Conservation (phyloP, 2,797 vertebrate species). For the Spheniscus humboldti region DNA sequence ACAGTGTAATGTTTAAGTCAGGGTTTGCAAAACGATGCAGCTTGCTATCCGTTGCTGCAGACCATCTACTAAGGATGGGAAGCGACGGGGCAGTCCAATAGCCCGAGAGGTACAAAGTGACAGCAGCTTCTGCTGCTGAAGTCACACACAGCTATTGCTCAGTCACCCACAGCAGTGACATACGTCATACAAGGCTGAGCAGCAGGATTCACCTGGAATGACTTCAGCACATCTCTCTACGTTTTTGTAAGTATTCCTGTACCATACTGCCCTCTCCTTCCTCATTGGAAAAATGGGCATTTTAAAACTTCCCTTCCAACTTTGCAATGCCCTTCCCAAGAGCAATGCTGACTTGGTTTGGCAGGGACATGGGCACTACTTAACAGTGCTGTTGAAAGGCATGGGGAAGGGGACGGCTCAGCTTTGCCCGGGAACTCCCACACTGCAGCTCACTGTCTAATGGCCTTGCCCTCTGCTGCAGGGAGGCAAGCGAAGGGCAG, state of each 20-base stretch:
- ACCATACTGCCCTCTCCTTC: neutral
- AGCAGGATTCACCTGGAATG: neutral
- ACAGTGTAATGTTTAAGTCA: neutral
- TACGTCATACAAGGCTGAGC: neutral
- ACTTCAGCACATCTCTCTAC: neutral
- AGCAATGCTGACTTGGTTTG: neutral
- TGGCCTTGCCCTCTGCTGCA: neutral
- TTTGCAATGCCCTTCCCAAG: too few species aligned
- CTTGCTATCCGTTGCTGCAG: neutral
- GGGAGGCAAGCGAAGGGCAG: neutral
- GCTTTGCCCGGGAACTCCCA: neutral
- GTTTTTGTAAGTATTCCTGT: neutral
- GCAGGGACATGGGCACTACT: neutral
- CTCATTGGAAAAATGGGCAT: fast-evolving
- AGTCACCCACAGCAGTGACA: neutral
- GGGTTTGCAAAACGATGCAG: neutral
- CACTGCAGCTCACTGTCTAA: neutral
- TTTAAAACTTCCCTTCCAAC: neutral
- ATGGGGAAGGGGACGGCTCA: fast-evolving
- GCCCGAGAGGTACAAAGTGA: neutral
- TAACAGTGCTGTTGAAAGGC: neutral
- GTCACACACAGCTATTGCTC: neutral
- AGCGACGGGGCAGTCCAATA: fast-evolving
- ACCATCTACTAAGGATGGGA: neutral
- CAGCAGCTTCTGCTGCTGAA: neutral